Evolutionary conservation across 2,888 invertebrate genomes (phyloP).

Genomic region (Tholera decimalis): DNA sequence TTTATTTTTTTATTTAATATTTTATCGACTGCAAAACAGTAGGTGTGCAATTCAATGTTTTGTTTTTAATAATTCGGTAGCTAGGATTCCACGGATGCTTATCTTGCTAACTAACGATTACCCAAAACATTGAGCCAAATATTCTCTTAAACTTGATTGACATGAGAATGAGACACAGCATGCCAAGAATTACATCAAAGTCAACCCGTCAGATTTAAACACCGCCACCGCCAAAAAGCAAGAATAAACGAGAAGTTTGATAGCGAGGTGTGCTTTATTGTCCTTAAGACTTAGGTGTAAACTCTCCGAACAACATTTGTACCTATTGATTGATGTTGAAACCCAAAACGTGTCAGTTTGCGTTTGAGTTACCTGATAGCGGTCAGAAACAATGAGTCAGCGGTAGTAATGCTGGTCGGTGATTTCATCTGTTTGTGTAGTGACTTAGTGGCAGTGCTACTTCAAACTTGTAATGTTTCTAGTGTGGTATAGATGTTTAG

Average conservation of each 20-base stretch:
- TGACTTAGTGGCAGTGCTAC: conserved; percentile 58
- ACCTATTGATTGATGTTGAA: conserved; percentile 28
- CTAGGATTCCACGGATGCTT: too few species aligned
- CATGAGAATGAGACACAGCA: not conserved
- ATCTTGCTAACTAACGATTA: not conserved
- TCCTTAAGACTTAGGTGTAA: not conserved
- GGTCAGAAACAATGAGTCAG: conserved; percentile 42
- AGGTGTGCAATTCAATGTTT: too few species aligned
- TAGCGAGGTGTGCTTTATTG: conserved; percentile 1
- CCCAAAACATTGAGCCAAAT: not conserved
- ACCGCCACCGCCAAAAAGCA: not conserved
- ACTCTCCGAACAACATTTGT: conserved; percentile 14
- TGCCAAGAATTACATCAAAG: not conserved
- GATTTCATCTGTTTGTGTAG: conserved; percentile 60
- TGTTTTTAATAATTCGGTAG: too few species aligned
- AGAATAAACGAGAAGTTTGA: conserved; percentile 6
- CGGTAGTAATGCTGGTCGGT: conserved; percentile 28
- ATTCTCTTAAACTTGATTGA: not conserved
- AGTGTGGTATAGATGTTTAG: not conserved
- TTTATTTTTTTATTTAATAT: too few species aligned
- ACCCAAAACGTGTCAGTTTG: conserved; percentile 48
- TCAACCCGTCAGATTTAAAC: conserved; percentile 5
- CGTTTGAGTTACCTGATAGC: conserved; percentile 51
- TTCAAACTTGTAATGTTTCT: conserved; percentile 31
- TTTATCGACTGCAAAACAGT: too few species aligned